These are phyloP conservation scores for Microcebus lehilahytsara DNA, from an alignment of 2,113 vertebrate genomes.

Conservation along the genomic window DNA sequence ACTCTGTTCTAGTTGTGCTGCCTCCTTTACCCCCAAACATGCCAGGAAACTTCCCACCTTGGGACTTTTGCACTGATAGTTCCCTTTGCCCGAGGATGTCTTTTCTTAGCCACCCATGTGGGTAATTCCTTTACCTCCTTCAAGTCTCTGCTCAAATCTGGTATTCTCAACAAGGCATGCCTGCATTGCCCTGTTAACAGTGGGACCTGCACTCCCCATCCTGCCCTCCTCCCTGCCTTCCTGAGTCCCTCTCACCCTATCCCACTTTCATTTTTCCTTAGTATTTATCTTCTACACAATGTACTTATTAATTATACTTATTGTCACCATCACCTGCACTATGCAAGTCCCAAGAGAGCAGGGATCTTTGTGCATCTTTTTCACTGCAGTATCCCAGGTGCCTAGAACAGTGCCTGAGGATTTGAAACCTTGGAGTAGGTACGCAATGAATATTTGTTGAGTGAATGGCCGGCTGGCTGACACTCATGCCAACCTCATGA, in stretches of 20 bases:
- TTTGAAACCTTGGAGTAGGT: neutral
- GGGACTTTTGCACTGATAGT: neutral
- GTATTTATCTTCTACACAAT: neutral
- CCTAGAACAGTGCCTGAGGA: neutral
- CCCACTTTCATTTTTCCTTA: neutral
- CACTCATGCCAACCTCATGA: neutral
- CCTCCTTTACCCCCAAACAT: neutral
- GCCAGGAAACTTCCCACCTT: neutral
- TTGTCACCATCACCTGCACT: neutral
- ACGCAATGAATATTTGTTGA: neutral
- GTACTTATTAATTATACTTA: neutral
- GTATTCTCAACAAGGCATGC: neutral
- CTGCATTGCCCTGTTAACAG: neutral
- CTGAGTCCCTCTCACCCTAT: neutral
- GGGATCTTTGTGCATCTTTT: neutral
- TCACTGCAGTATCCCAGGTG: neutral
- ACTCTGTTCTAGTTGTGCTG: neutral
- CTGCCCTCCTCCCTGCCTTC: neutral
- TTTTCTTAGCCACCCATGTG: neutral
- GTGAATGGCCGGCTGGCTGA: neutral
- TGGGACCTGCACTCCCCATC: neutral
- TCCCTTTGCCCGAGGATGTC: neutral
- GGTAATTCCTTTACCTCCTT: neutral
- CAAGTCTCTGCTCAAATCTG: neutral
- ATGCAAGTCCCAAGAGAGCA: neutral